Evolutionary conservation across 2,797 vertebrate genomes (phyloP), one percentile per base, ranked within the genome.

Genomic region (Antrozous pallidus): DNA sequence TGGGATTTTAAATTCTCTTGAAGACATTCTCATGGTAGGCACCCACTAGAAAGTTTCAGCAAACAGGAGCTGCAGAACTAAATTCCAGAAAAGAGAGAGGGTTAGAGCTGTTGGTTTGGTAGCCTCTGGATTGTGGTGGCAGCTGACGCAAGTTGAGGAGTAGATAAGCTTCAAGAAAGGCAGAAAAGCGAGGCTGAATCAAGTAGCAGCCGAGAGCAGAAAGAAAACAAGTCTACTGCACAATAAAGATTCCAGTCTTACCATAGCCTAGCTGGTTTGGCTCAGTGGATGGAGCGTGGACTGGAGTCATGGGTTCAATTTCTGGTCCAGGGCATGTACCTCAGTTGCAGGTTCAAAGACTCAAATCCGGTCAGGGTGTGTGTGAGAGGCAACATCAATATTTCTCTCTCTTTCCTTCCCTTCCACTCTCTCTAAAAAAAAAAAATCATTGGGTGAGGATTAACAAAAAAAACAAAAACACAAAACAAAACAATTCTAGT

Each of bases 161-260:
- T 28, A 11, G 3, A 5, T 26, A 31, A 58, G 24, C 22, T 69
- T 36, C 78, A 26, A n/a, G 67, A 71, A 17, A 38, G 24, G 20
- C 61, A 13, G 56, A 1, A 2, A 18, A 40, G 54, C 0, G 0
- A n/a, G 3, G 18, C 9, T 17, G n/a, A 20, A 9, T 31, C 1
- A 11, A 67, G 45, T 5, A 88, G 28, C 8, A 38, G 58, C 51
- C 17, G 22, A 17, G 51, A 20, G 17, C 6, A 11, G 65, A 40
- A 61, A 8, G 17, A 28, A 58, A 90, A 8, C 3, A 88, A 22
- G 11, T 4, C 42, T 24, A 16, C 0, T 8, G 9, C 28, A 33
- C 0, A 2, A 51, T 40, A n/a, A 42, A 38, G 22, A 54, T 45
- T 40, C 38, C 17, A 11, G 45, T 56, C 70, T 58, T 58, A 26